phyloP scores from a whole-genome alignment of 2,113 vertebrate species.

The Peromyscus maniculatus region DNA sequence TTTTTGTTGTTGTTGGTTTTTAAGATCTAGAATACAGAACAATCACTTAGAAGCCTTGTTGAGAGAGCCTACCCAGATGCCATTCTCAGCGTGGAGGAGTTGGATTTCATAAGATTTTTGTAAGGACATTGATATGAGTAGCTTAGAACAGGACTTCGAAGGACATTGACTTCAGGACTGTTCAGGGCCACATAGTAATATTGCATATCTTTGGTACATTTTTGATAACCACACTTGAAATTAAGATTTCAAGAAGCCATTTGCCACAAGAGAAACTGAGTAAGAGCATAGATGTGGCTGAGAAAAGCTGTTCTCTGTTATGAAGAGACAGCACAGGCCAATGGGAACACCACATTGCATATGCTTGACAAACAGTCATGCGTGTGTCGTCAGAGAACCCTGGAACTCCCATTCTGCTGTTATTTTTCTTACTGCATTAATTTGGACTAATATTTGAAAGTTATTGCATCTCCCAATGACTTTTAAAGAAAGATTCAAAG shows the following conservation, averaged over 20 bases:
- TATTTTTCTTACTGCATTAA: neutral
- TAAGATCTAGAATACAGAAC: neutral
- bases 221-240: neutral
- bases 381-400: neutral
- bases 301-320: neutral
- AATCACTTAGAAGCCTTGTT: neutral
- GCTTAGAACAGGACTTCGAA: neutral
- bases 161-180: neutral
- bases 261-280: conserved; percentile 3
- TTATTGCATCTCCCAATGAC: conserved; percentile 25
- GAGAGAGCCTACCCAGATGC: neutral
- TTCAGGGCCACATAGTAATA: neutral
- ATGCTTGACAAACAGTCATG: neutral
- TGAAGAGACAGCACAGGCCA: neutral
- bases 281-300: neutral
- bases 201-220: neutral
- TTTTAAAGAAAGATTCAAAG: conserved; percentile 53
- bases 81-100: neutral
- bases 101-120: neutral
- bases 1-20: neutral
- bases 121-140: neutral
- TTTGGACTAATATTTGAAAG: neutral
- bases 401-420: neutral
- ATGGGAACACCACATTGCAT: neutral
- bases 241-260: neutral